phyloP scores from a whole-genome alignment of 2,113 vertebrate genomes.

The Synchiropus splendidus region DNA sequence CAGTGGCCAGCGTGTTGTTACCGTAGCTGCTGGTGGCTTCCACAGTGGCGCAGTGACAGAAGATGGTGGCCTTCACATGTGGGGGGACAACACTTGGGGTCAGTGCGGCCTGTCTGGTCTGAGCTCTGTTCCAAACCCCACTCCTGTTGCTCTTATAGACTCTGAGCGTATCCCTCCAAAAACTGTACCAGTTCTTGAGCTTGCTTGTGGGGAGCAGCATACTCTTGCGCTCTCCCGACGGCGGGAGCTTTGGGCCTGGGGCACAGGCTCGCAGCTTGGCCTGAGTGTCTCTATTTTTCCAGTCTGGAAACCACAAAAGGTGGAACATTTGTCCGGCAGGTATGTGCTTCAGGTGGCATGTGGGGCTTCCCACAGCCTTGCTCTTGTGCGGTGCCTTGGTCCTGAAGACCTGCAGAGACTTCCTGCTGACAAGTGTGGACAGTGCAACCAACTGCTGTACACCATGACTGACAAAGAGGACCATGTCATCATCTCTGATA shows the following conservation, averaged over 20 bases:
- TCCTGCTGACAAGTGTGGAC: constrained; percentile 82
- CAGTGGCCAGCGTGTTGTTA: constrained; percentile 72
- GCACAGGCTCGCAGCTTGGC: constrained; percentile 85
- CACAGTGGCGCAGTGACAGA: constrained; percentile 87
- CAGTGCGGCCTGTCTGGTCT: constrained; percentile 81
- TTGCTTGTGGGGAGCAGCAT: constrained; percentile 87
- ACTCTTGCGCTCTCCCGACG: constrained; percentile 79
- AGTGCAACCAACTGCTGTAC: constrained; percentile 89
- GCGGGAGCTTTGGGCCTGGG: constrained; percentile 94
- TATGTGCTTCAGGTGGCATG: constrained; percentile 87
- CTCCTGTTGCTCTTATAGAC: constrained; percentile 73
- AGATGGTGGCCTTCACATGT: constrained; percentile 84
- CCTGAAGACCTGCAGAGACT: constrained; percentile 71
- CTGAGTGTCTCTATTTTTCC: constrained; percentile 72
- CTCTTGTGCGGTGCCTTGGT: constrained; percentile 78
- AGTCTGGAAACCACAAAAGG: constrained; percentile 81
- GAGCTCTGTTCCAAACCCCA: constrained; percentile 73
- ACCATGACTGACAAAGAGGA: constrained; percentile 98
- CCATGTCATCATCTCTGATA: constrained; percentile 97
- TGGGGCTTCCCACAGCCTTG: constrained; percentile 86
- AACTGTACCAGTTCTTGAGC: constrained; percentile 73
- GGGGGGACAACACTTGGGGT: constrained; percentile 86
- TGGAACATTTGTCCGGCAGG: constrained; percentile 82
- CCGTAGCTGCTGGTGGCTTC: constrained; percentile 82
- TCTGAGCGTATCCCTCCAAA: constrained; percentile 62